Base-by-base conservation (phyloP, 2,113 vertebrate species). In the Engraulis encrasicolus region DNA sequence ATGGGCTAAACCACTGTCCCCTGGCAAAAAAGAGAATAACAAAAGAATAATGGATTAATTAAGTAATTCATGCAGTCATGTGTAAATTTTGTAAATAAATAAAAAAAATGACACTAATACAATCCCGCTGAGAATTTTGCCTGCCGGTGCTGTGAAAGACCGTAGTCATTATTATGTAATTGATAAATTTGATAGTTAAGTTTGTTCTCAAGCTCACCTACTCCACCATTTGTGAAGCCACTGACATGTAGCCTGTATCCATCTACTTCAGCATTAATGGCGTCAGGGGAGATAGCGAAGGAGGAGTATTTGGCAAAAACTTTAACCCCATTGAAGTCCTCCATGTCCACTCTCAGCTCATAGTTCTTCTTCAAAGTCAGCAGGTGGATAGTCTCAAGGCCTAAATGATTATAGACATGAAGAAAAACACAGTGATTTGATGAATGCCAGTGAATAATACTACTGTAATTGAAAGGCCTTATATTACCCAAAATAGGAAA, bases 301-400 rank as follows among this genome's bases (percentile, higher is more conserved):
- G 93, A 91, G 0, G 71, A 0, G 27, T 95, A 95, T 45, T 91
- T 92, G 79, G 95, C 94, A 1, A 83, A 88, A 31, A 91, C 94
- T 0, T 90, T 93, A 79, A 88, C 93, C 85, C 93, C 94, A 83
- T 95, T 93, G 20, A 95, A 95, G 83, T 96, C 95, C 48, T 95
- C 94, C 66, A 95, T 45, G 40, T 45, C 40, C 40, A 45, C 40
- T 9, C 40, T 45, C 40, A 45, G 40, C 40, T 45, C 40, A 0
- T 94, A 95, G 78, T 92, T 93, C 80, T 92, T 92, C 85, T 91
- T 94, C 78, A 94, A 89, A 0, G 93, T 95, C 45, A 96, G 89
- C 19, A 91, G 92, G 50, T 95, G 90, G 74, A 95, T 87, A 81
- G 93, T 94, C 83, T 95, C 90, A 38, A 96, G 91, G n/a, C 95